Conservation (phyloP, 2,888 invertebrate species). For the Dinocampus coccinellae region DNA sequence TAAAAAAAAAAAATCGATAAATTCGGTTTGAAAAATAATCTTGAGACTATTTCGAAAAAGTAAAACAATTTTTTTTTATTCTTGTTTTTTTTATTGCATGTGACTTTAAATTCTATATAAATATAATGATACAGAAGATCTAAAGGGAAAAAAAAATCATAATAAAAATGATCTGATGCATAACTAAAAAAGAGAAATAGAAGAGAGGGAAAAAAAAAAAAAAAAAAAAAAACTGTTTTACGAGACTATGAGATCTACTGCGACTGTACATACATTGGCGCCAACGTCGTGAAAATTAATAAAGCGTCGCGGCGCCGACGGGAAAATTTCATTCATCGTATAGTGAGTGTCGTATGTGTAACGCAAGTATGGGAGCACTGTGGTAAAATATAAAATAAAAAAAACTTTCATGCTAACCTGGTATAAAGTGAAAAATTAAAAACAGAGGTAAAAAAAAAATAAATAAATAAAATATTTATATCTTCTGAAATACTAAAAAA, state of each 20-base stretch:
- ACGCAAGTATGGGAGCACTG: neutral
- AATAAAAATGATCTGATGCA: too few species aligned
- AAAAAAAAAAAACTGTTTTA: neutral
- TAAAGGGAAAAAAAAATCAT: neutral
- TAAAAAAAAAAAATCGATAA: too few species aligned
- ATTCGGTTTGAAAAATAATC: too few species aligned
- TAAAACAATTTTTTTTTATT: too few species aligned
- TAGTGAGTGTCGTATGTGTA: conserved; percentile 3
- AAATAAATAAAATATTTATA: neutral
- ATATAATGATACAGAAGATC: too few species aligned
- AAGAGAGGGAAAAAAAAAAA: neutral
- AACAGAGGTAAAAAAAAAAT: conserved; percentile 1
- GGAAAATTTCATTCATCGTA: conserved; percentile 41
- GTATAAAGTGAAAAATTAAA: neutral
- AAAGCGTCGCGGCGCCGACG: conserved; percentile 47
- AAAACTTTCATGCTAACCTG: neutral
- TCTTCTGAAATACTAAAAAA: too few species aligned
- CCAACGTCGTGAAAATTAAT: conserved; percentile 51
- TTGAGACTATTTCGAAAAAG: too few species aligned
- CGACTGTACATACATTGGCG: conserved; percentile 31
- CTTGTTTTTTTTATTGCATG: too few species aligned
- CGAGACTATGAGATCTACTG: neutral
- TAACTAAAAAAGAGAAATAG: neutral
- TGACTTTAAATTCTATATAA: too few species aligned
- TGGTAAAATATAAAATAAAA: neutral